Conservation (phyloP, 1,140 invertebrate species). For the Drosophila yakuba region DNA sequence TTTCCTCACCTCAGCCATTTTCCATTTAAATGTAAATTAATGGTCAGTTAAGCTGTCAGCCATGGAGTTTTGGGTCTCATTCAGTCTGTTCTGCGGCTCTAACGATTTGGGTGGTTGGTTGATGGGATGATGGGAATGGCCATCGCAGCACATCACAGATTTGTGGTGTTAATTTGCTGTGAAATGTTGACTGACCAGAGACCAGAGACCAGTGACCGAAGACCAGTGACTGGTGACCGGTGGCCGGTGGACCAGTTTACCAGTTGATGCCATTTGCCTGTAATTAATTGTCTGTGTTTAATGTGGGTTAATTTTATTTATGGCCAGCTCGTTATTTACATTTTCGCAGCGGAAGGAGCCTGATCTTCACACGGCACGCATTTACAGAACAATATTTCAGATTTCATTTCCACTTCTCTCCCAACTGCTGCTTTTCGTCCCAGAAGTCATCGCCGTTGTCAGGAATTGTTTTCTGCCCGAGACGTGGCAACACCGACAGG, state of each 20-base stretch:
- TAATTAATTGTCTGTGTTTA: constrained; percentile 83
- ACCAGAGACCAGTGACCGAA: constrained; percentile 15
- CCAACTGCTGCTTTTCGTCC: background rate
- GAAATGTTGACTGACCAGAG: constrained; percentile 66
- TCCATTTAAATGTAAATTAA: constrained; percentile 80
- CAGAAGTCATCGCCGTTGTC: constrained; percentile 35
- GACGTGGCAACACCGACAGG: constrained; percentile 71
- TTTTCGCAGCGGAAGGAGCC: constrained; percentile 30
- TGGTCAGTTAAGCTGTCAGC: constrained; percentile 80
- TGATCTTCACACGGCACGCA: constrained; percentile 49
- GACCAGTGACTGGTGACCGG: constrained; percentile 22
- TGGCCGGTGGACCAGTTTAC: constrained; percentile 19
- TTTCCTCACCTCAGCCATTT: constrained; percentile 44
- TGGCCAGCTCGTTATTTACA: constrained; percentile 70
- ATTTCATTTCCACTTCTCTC: constrained; percentile 34
- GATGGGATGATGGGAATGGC: constrained; percentile 35
- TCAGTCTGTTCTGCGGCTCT: constrained; percentile 38
- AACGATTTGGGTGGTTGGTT: constrained; percentile 27
- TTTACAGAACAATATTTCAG: constrained; percentile 53
- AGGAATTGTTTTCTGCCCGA: constrained; percentile 30
- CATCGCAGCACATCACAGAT: constrained; percentile 47
- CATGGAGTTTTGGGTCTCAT: constrained; percentile 48
- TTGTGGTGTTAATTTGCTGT: constrained; percentile 82
- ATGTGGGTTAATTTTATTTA: constrained; percentile 84
- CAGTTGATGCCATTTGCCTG: constrained; percentile 54